These are phyloP conservation scores for Symphodus melops DNA, from an alignment of 2,113 vertebrate species.

Conservation along the genomic window DNA sequence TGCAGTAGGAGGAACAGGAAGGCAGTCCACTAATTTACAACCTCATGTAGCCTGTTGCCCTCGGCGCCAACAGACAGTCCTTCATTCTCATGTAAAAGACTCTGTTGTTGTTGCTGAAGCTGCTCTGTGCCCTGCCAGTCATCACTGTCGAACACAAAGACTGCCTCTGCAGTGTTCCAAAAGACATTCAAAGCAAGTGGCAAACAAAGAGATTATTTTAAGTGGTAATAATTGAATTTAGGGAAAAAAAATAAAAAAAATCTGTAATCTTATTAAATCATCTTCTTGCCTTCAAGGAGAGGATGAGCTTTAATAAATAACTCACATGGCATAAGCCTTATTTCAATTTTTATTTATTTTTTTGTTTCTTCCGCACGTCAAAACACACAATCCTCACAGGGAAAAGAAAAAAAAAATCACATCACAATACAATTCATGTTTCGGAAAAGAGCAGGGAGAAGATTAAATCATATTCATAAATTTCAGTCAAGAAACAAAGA, in stretches of 20 bases:
- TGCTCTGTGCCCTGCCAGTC: constrained; percentile 13
- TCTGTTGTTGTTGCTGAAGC: constrained; percentile 42
- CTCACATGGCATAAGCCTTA: not conserved
- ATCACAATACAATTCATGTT: too few species aligned
- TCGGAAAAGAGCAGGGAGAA: too few species aligned
- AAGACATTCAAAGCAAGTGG: constrained; percentile 4
- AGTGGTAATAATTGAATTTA: constrained; percentile 23
- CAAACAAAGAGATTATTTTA: constrained; percentile 1
- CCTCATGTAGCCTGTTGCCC: constrained; percentile 67
- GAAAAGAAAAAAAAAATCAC: too few species aligned
- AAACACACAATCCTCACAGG: too few species aligned
- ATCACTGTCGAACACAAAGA: constrained; percentile 23
- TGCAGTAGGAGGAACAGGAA: constrained; percentile 43
- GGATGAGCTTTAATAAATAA: constrained; percentile 1
- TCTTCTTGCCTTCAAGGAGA: constrained; percentile 4
- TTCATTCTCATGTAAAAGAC: constrained; percentile 53
- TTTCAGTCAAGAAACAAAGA: not conserved
- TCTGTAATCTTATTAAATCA: constrained; percentile 18
- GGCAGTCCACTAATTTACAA: constrained; percentile 66
- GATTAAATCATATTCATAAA: too few species aligned
- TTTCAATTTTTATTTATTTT: too few species aligned
- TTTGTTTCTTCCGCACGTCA: too few species aligned
- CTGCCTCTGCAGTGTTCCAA: constrained; percentile 11
- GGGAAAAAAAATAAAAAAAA: constrained; percentile 7
- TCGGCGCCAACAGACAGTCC: constrained; percentile 40